These are phyloP conservation scores for Monodelphis domestica DNA, from an alignment of 2,797 vertebrate species.

Conservation along the genomic window DNA sequence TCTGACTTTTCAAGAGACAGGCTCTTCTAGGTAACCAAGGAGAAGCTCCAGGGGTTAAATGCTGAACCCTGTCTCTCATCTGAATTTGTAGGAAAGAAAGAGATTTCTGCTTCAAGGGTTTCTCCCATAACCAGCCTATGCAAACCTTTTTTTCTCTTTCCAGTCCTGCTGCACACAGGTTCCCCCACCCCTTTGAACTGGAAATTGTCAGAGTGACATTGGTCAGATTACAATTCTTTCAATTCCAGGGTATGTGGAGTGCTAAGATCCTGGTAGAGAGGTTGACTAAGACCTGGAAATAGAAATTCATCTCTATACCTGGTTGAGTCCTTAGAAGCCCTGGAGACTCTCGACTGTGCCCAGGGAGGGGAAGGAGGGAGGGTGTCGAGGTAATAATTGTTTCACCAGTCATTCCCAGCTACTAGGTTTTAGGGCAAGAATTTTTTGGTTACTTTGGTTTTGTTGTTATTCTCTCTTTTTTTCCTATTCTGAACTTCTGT, in stretches of 20 bases:
- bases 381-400: neutral
- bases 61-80: neutral
- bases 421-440: fast-evolving
- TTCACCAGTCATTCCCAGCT: neutral
- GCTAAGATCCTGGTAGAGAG: neutral
- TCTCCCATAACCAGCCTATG: neutral
- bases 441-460: neutral
- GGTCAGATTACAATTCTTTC: neutral
- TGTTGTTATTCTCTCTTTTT: neutral
- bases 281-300: neutral
- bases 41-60: neutral
- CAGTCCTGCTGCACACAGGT: neutral
- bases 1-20: neutral
- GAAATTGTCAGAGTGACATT: neutral
- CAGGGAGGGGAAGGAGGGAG: no score
- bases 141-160: neutral
- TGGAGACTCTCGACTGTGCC: neutral
- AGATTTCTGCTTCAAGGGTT: slow-evolving; percentile 1
- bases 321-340: neutral
- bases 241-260: neutral
- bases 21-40: neutral
- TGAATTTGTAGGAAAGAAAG: neutral
- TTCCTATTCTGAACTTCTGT: neutral
- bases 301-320: neutral
- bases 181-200: neutral